A percentile compares a stretch with the other conserved stretches of the same genome.
Conservation (phyloP, 2,113 vertebrate genomes). For the Canis aureus region DNA sequence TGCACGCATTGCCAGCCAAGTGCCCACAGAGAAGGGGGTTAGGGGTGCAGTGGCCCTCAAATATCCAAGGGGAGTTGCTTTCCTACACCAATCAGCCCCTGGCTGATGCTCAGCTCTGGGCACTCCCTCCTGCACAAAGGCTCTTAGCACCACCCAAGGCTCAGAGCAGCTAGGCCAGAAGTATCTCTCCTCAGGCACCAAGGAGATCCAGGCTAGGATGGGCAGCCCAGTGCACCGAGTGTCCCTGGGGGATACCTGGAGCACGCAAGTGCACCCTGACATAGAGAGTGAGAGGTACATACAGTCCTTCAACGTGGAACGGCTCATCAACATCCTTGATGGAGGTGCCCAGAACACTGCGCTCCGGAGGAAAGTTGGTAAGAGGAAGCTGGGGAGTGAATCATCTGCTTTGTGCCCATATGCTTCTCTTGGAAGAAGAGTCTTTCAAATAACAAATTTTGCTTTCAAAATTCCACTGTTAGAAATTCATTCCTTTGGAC, state of each 20-base stretch:
- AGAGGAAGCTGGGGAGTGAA: not conserved
- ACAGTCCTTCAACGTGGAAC: constrained; percentile 84
- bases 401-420: rapidly evolving
- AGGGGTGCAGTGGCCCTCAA: rapidly evolving
- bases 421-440: not conserved
- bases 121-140: not conserved
- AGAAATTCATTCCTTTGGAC: not conserved
- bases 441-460: not conserved
- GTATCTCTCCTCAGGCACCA: not conserved
- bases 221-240: constrained; percentile 67
- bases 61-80: not conserved
- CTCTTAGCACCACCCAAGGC: not conserved
- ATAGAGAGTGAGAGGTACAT: constrained; percentile 82
- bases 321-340: constrained; percentile 85
- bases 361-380: constrained; percentile 86
- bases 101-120: not conserved
- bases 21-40: rapidly evolving
- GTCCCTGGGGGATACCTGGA: not conserved
- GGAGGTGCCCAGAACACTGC: constrained; percentile 72
- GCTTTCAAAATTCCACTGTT: not conserved
- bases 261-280: constrained; percentile 83
- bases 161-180: not conserved
- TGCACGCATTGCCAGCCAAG: not conserved
- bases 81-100: not conserved
- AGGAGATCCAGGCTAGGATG: constrained; percentile 61